Evolutionary conservation across 2,888 invertebrate genomes (phyloP).

Genomic region (Machimus atricapillus): DNA sequence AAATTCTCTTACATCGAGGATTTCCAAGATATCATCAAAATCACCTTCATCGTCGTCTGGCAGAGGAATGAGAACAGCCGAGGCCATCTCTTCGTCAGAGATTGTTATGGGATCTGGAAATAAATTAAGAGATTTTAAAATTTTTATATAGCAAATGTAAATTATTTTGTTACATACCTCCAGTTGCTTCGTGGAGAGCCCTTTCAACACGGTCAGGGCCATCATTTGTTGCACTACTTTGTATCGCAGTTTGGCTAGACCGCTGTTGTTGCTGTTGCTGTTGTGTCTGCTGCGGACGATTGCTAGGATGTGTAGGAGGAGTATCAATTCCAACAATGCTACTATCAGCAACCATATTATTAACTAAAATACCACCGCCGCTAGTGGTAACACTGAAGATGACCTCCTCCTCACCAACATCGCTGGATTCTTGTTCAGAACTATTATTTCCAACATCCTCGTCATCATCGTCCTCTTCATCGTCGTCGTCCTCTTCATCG

Average conservation of each 20-base stretch:
- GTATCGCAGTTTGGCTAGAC: not conserved
- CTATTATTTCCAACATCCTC: slow-evolving; percentile 43
- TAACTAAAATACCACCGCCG: not conserved
- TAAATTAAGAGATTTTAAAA: not conserved
- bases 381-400: slow-evolving; percentile 6
- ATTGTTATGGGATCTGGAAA: not conserved
- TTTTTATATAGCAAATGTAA: not conserved
- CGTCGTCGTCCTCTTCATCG: slow-evolving; percentile 42
- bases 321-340: not conserved
- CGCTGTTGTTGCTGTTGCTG: slow-evolving; percentile 16
- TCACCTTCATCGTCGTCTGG: slow-evolving; percentile 45
- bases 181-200: slow-evolving; percentile 17
- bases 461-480: slow-evolving; percentile 41
- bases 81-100: slow-evolving; percentile 37
- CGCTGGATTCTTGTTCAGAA: slow-evolving; percentile 43
- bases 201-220: not conserved
- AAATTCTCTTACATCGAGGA: slow-evolving; percentile 38
- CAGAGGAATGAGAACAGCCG: slow-evolving; percentile 40
- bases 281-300: not conserved
- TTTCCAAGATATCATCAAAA: slow-evolving; percentile 43
- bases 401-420: slow-evolving; percentile 36
- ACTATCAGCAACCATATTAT: not conserved
- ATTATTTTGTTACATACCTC: not conserved
- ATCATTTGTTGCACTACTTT: not conserved
- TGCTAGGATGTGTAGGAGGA: not conserved